phyloP scores from a whole-genome alignment of 64 coral and sea anemone species.

The Anthopleura sola region DNA sequence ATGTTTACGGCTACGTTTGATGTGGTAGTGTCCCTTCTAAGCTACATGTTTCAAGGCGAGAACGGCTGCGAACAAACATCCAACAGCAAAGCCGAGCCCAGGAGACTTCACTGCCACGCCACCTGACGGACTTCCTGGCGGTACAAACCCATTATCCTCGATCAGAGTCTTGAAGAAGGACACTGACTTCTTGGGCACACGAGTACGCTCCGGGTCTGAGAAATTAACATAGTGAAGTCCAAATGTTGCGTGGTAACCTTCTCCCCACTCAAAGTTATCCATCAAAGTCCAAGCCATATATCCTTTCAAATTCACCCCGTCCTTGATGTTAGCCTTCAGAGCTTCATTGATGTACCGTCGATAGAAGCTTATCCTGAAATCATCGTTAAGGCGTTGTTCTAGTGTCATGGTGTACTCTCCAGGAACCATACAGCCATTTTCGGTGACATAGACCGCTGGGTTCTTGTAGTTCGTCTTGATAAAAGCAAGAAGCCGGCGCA shows the following conservation, averaged over 20 bases:
- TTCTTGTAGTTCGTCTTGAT: constrained; percentile 75
- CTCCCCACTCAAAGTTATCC: constrained; percentile 91
- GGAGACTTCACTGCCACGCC: not conserved
- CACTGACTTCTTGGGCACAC: constrained; percentile 70
- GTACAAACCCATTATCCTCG: constrained; percentile 48
- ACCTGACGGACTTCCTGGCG: not conserved
- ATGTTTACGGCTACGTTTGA: not conserved
- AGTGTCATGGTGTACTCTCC: constrained; percentile 37
- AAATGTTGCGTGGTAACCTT: constrained; percentile 51
- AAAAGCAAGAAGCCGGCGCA: constrained; percentile 72
- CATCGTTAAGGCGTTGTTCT: constrained; percentile 57
- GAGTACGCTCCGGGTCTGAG: constrained; percentile 47
- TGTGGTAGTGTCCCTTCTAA: not conserved
- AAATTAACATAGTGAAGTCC: constrained; percentile 67
- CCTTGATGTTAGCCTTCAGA: constrained; percentile 62
- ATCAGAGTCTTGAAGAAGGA: constrained; percentile 51
- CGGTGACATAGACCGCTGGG: constrained; percentile 72
- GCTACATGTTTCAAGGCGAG: not conserved
- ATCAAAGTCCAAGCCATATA: constrained; percentile 90
- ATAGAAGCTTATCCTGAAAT: constrained; percentile 73
- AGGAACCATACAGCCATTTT: constrained; percentile 74
- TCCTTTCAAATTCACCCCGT: constrained; percentile 70
- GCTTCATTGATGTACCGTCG: constrained; percentile 82
- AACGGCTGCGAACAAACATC: not conserved
- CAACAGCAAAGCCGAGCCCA: not conserved